phyloP scores from a whole-genome alignment of 2,888 invertebrate species.

The Trichacis sp. region DNA sequence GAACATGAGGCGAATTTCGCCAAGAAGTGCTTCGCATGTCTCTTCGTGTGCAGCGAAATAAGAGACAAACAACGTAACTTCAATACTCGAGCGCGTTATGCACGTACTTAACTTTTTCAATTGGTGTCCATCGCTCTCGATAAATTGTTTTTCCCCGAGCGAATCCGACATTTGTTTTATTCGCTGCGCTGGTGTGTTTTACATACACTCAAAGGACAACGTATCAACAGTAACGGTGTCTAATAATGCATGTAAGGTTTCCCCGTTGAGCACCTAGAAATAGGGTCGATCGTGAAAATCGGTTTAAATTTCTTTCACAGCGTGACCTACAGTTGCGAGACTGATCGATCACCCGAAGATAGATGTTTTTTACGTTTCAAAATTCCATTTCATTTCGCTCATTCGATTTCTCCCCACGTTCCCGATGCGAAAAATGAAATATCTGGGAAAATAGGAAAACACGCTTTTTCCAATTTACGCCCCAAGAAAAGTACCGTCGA shows the following conservation, averaged over 20 bases:
- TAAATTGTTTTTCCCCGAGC: not conserved
- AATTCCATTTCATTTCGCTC: not conserved
- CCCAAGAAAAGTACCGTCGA: too few species aligned
- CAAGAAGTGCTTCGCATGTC: not conserved
- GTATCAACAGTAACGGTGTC: conserved; percentile 28
- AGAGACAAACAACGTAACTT: not conserved
- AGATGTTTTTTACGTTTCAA: not conserved
- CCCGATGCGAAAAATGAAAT: too few species aligned
- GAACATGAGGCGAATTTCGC: not conserved
- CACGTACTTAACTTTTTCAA: not conserved
- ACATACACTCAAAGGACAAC: conserved; percentile 34
- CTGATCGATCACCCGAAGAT: conserved; percentile 35
- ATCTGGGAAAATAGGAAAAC: not conserved
- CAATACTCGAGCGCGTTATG: not conserved
- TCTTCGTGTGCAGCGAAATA: not conserved
- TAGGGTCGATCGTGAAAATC: conserved; percentile 47
- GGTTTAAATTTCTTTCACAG: conserved; percentile 51
- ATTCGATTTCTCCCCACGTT: not conserved
- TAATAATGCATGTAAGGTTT: conserved; percentile 30
- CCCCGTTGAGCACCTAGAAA: conserved; percentile 47
- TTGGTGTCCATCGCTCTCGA: too few species aligned
- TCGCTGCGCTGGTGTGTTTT: conserved; percentile 6
- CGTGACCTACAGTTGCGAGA: conserved; percentile 46
- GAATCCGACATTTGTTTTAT: not conserved
- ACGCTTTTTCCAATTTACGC: not conserved